Percentiles rank a stretch among this genome's conserved stretches.
These are phyloP conservation scores for Amblyraja radiata DNA, from an alignment of 2,797 vertebrate species.

Conservation along the genomic window DNA sequence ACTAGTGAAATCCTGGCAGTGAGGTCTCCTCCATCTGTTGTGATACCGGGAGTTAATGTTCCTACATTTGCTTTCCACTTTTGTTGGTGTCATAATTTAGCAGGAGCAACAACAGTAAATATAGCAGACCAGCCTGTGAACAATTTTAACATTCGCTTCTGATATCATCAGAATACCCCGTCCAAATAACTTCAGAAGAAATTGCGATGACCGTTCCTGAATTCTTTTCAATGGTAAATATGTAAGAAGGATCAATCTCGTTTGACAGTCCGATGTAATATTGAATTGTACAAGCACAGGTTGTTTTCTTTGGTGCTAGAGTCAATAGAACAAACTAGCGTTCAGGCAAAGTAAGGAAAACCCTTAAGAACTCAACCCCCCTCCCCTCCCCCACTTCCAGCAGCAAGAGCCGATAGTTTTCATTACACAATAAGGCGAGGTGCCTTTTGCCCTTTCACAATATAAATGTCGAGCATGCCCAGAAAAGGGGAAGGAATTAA, in stretches of 20 bases:
- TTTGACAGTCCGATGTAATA: slow-evolving; percentile 4
- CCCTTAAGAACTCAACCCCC: neutral
- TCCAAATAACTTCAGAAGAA: neutral
- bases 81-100: neutral
- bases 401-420: neutral
- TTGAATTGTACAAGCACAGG: neutral
- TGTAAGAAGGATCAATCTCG: slow-evolving; percentile 1
- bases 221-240: neutral
- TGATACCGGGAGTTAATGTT: neutral
- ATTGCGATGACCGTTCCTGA: neutral
- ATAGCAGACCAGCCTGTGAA: neutral
- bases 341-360: slow-evolving; percentile 16
- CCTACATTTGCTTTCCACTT: neutral
- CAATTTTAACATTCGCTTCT: neutral
- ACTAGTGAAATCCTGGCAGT: neutral
- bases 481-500: neutral
- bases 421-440: neutral
- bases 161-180: neutral
- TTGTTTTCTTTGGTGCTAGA: slow-evolving; percentile 18
- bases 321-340: neutral
- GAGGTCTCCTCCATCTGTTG: too few species aligned
- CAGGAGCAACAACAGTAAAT: neutral
- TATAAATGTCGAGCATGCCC: neutral
- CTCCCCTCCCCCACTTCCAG: slow-evolving; percentile 18
- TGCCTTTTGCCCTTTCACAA: neutral